Evolutionary conservation across 2,888 invertebrate genomes (phyloP).

Genomic region (Xanthorhoe designata): DNA sequence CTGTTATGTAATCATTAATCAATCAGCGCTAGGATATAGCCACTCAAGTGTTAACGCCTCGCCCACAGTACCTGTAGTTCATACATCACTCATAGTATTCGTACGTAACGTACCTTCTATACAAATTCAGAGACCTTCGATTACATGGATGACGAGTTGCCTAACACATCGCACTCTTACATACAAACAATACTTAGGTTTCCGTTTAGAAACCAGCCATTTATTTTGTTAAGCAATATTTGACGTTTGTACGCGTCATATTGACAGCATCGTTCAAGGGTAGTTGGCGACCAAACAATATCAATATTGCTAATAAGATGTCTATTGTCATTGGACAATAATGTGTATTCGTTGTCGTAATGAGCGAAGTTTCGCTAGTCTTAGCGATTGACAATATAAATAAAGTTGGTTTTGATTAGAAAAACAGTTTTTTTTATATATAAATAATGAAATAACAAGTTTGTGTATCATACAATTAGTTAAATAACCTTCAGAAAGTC

Average conservation of each 20-base stretch:
- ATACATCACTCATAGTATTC: background rate
- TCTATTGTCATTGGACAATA: constrained; percentile 39
- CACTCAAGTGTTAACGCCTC: constrained; percentile 50
- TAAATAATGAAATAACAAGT: background rate
- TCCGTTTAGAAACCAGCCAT: constrained; percentile 76
- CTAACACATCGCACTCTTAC: constrained; percentile 54
- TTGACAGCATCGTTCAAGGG: constrained; percentile 51
- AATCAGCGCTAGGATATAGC: constrained; percentile 31
- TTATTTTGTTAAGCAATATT: constrained; percentile 65
- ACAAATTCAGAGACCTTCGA: constrained; percentile 66
- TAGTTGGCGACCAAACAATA: constrained; percentile 48
- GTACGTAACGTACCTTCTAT: constrained; percentile 42
- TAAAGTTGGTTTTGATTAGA: background rate
- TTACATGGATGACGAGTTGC: constrained; percentile 74
- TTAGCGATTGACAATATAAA: constrained; percentile 1
- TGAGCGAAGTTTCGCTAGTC: constrained; percentile 4
- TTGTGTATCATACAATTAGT: background rate
- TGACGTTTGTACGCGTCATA: constrained; percentile 55
- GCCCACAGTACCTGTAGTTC: constrained; percentile 48
- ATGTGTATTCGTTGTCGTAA: constrained; percentile 22
- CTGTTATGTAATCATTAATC: constrained; percentile 31
- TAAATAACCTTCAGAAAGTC: background rate
- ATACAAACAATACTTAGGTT: constrained; percentile 66
- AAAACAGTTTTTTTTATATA: background rate
- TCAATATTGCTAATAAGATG: constrained; percentile 43